Conservation (phyloP, 2,797 vertebrate species). For the Gymnodraco acuticeps region DNA sequence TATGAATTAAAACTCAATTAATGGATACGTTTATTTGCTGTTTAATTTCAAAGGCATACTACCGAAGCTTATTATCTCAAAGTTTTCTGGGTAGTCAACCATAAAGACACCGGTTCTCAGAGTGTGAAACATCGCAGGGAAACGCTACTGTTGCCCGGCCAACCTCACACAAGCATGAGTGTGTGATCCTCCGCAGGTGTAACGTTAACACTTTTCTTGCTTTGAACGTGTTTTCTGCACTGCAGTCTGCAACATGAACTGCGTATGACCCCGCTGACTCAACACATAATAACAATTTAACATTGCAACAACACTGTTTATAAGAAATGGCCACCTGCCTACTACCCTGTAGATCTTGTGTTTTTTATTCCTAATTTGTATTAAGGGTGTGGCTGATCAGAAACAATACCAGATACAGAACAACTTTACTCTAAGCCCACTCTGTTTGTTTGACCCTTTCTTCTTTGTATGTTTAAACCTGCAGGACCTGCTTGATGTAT, state of each 20-base stretch:
- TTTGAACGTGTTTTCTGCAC: conserved; percentile 18
- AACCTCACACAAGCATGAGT: conserved; percentile 66
- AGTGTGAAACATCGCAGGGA: conserved; percentile 64
- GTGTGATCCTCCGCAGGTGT: conserved; percentile 62
- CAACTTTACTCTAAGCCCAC: conserved; percentile 18
- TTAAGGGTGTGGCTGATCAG: conserved; percentile 62
- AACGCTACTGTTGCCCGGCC: conserved; percentile 66
- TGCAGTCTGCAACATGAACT: conserved; percentile 20
- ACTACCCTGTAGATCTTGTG: background rate
- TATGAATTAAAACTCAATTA: background rate
- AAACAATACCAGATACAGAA: conserved; percentile 25
- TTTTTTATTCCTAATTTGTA: conserved; percentile 22
- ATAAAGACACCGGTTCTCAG: conserved; percentile 9
- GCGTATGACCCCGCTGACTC: conserved; percentile 21
- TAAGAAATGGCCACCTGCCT: background rate
- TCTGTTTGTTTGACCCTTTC: conserved; percentile 51
- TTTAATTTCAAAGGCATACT: background rate
- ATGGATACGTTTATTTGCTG: rapidly evolving
- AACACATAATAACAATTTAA: conserved; percentile 9
- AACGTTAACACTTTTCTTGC: conserved; percentile 28
- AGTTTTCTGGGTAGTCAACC: conserved; percentile 28
- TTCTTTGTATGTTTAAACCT: conserved; percentile 63
- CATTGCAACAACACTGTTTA: background rate
- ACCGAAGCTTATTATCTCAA: background rate
- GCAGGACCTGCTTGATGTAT: conserved; percentile 68